These are phyloP conservation scores for Cephus spinipes DNA, from an alignment of 2,888 invertebrate species.

Conservation along the genomic window DNA sequence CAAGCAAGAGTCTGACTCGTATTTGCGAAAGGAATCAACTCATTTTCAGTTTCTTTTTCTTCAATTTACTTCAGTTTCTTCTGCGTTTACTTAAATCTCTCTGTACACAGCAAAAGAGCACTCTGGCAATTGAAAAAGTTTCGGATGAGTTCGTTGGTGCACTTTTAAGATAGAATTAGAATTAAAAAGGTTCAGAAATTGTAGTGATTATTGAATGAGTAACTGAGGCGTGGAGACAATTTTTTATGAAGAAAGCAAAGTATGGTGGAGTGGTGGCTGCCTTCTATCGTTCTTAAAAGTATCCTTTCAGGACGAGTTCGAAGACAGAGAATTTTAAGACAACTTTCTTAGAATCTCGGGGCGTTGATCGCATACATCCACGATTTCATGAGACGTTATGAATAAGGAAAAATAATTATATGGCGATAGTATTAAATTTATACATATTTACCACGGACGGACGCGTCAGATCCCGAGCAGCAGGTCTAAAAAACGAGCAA, in stretches of 20 bases:
- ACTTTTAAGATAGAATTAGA: background rate
- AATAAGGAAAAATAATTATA: conserved; percentile 48
- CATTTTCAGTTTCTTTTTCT: background rate
- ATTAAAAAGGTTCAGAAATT: background rate
- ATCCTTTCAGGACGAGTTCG: conserved; percentile 38
- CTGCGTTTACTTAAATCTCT: background rate
- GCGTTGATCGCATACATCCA: conserved; percentile 50
- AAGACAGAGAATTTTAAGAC: conserved; percentile 40
- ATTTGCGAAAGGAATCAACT: background rate
- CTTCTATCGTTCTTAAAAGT: conserved; percentile 35
- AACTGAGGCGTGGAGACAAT: background rate
- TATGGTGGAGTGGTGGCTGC: conserved; percentile 18
- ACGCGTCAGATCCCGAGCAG: conserved; percentile 57
- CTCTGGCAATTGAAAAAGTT: background rate
- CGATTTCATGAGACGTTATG: conserved; percentile 43
- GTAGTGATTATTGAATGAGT: background rate
- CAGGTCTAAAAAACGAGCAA: background rate
- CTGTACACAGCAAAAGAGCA: background rate
- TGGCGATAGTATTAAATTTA: conserved; percentile 60
- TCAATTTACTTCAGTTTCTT: background rate
- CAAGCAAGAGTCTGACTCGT: too few species aligned
- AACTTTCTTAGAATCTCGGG: conserved; percentile 52
- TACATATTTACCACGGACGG: conserved; percentile 54
- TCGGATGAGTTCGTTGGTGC: background rate
- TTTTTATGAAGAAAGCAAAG: background rate